Percentiles rank a stretch among this genome's conserved stretches.
Conservation (phyloP, 2,888 invertebrate species). For the Nomada ruficornis region DNA sequence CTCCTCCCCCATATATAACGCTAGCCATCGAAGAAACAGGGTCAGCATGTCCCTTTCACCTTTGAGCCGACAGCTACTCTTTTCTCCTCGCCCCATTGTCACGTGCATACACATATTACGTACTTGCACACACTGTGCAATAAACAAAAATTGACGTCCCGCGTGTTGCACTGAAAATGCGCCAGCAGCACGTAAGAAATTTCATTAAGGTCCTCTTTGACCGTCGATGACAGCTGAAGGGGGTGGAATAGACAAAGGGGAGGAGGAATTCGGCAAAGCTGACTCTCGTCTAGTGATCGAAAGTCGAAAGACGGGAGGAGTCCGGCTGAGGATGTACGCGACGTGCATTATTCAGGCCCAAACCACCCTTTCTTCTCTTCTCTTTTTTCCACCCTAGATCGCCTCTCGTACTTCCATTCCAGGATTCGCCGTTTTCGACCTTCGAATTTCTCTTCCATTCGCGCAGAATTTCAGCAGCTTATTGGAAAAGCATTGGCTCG, state of each 20-base stretch:
- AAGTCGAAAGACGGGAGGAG: conserved; percentile 48
- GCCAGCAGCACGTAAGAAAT: conserved; percentile 35
- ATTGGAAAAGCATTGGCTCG: conserved; percentile 69
- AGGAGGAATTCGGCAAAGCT: conserved; percentile 59
- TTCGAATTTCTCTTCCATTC: conserved; percentile 39
- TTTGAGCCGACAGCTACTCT: no score
- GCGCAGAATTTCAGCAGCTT: conserved; percentile 63
- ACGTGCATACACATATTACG: no score
- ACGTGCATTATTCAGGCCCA: conserved; percentile 64
- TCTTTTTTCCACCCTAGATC: neutral
- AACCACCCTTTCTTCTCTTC: neutral
- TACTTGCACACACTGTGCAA: no score
- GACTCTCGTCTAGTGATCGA: conserved; percentile 59
- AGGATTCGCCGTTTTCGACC: conserved; percentile 24
- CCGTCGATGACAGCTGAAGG: conserved; percentile 3
- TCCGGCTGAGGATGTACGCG: conserved; percentile 53
- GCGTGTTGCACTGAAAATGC: neutral
- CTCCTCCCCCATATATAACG: no score
- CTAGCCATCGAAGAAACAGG: no score
- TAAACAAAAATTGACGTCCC: no score
- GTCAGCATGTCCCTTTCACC: no score
- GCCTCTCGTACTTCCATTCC: neutral
- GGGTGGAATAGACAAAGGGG: conserved; percentile 30
- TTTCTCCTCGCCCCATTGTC: no score
- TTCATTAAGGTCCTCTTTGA: conserved; percentile 48